Evolutionary conservation across 1,140 invertebrate species (phyloP).

Genomic region (Drosophila littoralis): DNA sequence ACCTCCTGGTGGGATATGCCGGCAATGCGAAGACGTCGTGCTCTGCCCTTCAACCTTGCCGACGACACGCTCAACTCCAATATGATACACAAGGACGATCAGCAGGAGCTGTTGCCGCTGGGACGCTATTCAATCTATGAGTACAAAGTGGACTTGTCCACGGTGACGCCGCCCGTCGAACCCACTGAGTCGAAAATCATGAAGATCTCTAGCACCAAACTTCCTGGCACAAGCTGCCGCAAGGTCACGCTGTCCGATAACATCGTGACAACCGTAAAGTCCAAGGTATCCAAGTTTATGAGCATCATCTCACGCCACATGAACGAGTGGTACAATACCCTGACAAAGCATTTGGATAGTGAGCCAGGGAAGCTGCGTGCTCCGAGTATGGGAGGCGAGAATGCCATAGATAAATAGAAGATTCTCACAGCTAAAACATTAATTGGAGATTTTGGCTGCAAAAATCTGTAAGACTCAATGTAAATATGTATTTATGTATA

Average conservation of each 20-base stretch:
- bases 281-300: conserved; percentile 67
- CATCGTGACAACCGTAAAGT: conserved; percentile 65
- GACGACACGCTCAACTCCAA: conserved; percentile 53
- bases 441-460: neutral
- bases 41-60: conserved; percentile 27
- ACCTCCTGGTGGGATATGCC: conserved; percentile 77
- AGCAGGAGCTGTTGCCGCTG: conserved; percentile 56
- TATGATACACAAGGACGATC: conserved; percentile 67
- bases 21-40: conserved; percentile 54
- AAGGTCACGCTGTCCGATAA: conserved; percentile 47
- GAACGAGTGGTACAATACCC: conserved; percentile 76
- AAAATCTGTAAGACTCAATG: conserved; percentile 30
- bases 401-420: conserved; percentile 46
- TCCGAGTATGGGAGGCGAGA: conserved; percentile 1
- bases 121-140: conserved; percentile 54
- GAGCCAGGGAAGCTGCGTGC: neutral
- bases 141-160: conserved; percentile 52
- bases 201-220: conserved; percentile 42
- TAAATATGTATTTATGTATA: conserved; percentile 71
- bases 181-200: conserved; percentile 56
- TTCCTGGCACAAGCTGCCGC: neutral
- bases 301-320: conserved; percentile 72
- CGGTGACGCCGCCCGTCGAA: conserved; percentile 5
- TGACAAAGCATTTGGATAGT: conserved; percentile 64
- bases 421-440: neutral